A percentile compares a stretch with the other conserved stretches of the same genome.
Conservation (phyloP, 2,113 vertebrate species). For the Carettochelys insculpta region DNA sequence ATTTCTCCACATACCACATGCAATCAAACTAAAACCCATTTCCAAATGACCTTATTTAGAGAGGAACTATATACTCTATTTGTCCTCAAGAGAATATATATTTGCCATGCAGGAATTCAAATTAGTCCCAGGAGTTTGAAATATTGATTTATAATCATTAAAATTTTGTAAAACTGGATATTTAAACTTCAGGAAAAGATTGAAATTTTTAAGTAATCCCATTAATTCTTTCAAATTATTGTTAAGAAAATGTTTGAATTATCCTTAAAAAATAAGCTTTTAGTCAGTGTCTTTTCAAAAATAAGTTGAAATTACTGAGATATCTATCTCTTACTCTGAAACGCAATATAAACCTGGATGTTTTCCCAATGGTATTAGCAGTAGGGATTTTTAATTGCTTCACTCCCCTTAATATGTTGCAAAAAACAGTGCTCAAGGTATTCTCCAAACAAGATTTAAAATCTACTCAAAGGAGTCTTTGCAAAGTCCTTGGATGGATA, state of each 20-base stretch:
- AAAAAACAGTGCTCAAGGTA: not conserved
- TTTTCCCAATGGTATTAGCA: not conserved
- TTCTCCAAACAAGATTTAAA: not conserved
- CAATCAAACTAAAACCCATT: constrained; percentile 55
- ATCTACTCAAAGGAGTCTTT: fast-evolving
- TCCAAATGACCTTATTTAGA: constrained; percentile 54
- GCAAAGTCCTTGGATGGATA: not conserved
- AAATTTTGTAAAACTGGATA: not conserved
- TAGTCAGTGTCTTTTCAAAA: not conserved
- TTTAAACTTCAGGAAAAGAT: not conserved
- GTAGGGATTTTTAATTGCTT: not conserved
- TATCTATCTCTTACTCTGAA: not conserved
- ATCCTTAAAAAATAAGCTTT: not conserved
- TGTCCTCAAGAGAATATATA: constrained; percentile 34
- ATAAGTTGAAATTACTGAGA: not conserved
- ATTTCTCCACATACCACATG: constrained; percentile 33
- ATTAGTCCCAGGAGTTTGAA: not conserved
- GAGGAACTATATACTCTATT: constrained; percentile 49
- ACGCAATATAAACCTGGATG: not conserved
- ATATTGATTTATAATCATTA: not conserved
- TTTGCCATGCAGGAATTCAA: constrained; percentile 11
- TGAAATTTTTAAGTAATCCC: not conserved
- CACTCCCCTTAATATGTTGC: fast-evolving
- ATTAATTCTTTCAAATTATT: not conserved
- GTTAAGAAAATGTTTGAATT: not conserved